Evolutionary conservation across 2,113 vertebrate species (phyloP), one percentile per base, ranked within the genome.

Genomic region (Otus sunia): DNA sequence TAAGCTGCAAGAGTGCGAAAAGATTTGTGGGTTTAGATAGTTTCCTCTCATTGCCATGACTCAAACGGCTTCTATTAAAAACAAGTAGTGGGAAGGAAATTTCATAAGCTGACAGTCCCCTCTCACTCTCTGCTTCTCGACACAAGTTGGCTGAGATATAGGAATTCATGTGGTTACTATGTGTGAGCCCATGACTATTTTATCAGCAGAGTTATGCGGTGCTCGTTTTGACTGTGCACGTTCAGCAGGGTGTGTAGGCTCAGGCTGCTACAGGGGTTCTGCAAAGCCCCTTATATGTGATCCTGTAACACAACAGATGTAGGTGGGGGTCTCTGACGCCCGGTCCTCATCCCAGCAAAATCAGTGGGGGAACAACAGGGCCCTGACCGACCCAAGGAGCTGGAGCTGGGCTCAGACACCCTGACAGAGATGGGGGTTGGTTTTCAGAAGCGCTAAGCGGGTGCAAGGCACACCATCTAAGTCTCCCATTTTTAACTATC

Each of bases 11-110:
- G 91, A 88, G 91, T 18, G 79, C 43, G 12, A 92, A 88, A 79
- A 88, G 91, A 95, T 92, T 94, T 95, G 97, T 95, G 96, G 95
- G 30, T 97, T 96, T 94, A 39, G 96, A 94, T 58, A 58, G 82
- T 90, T 97, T 96, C 94, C 95, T 94, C 88, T 96, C 80, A 29
- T 34, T 52, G 93, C 95, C 75, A 37, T 93, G 87, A 94, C 92
- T 96, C 94, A 92, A 97, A 84, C 17, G 1, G 81, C 79, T 92
- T 86, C 86, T 86, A 86, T 94, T 91, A 82, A 91, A 95, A 96
- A 92, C 81, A 91, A 96, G 88, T 18, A 72, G 87, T 41, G 92
- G 84, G 90, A 92, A 95, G 94, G 95, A 92, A 94, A 95, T 96
- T 74, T 96, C 87, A 80, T 68, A 90, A 91, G 77, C 74, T 94